phyloP scores from a whole-genome alignment of 2,797 vertebrate species.

The Psittacula derbiana region DNA sequence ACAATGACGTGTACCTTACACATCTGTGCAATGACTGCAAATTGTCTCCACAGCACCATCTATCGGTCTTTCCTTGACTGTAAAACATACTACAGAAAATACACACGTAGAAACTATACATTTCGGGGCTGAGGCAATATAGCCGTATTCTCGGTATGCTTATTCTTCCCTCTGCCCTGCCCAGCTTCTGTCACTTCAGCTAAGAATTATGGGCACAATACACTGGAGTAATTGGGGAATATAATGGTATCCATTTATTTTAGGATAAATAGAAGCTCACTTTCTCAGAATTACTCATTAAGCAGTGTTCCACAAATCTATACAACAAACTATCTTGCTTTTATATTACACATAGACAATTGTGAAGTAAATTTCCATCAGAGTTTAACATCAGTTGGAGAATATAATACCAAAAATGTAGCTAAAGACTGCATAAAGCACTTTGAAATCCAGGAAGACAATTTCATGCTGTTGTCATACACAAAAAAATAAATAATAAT shows the following conservation, averaged over 20 bases:
- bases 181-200: neutral
- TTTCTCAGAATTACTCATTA: neutral
- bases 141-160: fast-evolving
- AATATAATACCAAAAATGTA: neutral
- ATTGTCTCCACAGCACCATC: too few relatives aligned
- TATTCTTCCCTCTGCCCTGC: neutral
- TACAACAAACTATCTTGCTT: neutral
- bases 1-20: too few relatives aligned
- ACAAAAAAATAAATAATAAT: neutral
- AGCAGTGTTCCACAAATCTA: neutral
- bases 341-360: neutral
- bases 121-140: neutral
- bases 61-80: too few relatives aligned
- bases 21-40: too few relatives aligned
- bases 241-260: neutral
- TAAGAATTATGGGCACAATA: neutral
- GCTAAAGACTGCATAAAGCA: neutral
- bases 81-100: too few relatives aligned
- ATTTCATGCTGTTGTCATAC: neutral
- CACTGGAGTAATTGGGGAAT: neutral
- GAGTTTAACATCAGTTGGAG: neutral
- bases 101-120: neutral
- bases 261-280: neutral
- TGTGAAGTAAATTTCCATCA: neutral
- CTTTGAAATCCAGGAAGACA: neutral